These are phyloP conservation scores for Cotesia glomerata DNA, from an alignment of 1,140 invertebrate genomes.

Conservation along the genomic window DNA sequence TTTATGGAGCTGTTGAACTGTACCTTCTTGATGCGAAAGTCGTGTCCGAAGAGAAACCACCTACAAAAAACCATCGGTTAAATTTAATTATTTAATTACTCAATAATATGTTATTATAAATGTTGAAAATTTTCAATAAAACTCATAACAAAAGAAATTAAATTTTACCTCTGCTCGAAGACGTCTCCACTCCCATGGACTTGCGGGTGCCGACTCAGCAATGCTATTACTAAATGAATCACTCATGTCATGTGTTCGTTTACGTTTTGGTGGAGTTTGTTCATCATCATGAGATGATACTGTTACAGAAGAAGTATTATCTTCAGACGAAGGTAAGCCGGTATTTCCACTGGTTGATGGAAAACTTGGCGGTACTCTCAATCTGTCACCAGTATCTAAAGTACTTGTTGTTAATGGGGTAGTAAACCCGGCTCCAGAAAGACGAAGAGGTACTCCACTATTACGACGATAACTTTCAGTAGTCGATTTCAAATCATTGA, in stretches of 20 bases:
- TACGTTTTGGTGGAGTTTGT: conserved; percentile 37
- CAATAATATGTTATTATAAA: not conserved
- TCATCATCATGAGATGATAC: not conserved
- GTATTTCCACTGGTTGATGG: not conserved
- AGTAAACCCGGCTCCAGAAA: conserved; percentile 3
- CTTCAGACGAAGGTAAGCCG: not conserved
- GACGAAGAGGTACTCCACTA: conserved; percentile 11
- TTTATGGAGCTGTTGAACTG: conserved; percentile 54
- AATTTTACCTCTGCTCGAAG: conserved; percentile 42
- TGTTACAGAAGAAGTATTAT: not conserved
- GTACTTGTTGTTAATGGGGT: conserved; percentile 1
- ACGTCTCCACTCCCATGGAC: conserved; percentile 53
- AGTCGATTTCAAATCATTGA: conserved; percentile 42
- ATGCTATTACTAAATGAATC: conserved; percentile 21
- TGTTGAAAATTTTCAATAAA: not conserved
- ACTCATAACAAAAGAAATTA: not conserved
- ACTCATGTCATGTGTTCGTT: conserved; percentile 20
- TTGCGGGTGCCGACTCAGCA: conserved; percentile 33
- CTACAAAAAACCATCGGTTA: conserved; percentile 31
- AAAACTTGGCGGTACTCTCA: not conserved
- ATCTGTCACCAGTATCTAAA: not conserved
- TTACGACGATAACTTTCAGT: conserved; percentile 15
- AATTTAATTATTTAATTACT: not conserved
- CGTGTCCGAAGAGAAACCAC: conserved; percentile 51
- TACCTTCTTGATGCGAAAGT: conserved; percentile 55